Conservation (phyloP, 1,140 invertebrate genomes). For the Coelopa frigida region DNA sequence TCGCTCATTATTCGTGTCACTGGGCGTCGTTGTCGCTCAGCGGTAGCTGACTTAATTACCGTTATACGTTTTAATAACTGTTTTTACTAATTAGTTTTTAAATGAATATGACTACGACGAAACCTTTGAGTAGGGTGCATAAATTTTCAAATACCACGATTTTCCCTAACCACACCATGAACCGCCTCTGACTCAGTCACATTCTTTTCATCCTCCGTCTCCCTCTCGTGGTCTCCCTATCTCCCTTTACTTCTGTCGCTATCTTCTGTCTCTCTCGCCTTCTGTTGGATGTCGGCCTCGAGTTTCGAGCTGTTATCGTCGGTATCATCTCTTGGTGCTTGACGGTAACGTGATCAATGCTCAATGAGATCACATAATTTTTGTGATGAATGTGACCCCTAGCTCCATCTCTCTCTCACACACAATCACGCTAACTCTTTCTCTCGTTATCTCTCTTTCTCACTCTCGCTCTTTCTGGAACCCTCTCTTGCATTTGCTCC, state of each 20-base stretch:
- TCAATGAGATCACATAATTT: conserved; percentile 12
- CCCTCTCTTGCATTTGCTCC: neutral
- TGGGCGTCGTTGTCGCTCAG: too few relatives aligned
- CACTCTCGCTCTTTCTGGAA: neutral
- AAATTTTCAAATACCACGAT: too few relatives aligned
- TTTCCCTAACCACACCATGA: too few relatives aligned
- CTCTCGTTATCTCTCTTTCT: neutral
- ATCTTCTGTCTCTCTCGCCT: neutral
- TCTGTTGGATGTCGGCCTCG: too few relatives aligned
- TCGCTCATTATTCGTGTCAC: too few relatives aligned
- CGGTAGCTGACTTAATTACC: too few relatives aligned
- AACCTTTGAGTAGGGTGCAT: too few relatives aligned
- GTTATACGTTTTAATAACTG: too few relatives aligned
- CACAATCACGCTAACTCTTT: neutral
- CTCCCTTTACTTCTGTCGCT: neutral
- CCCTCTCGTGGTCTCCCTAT: neutral
- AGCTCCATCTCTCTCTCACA: neutral
- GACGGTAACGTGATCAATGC: conserved; percentile 11
- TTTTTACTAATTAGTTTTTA: too few relatives aligned
- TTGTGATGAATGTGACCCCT: too few relatives aligned
- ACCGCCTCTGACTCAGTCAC: too few relatives aligned
- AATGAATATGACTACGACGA: too few relatives aligned
- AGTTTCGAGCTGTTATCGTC: conserved; percentile 9
- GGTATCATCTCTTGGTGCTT: conserved; percentile 7
- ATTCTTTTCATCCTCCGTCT: neutral